Percentiles rank a stretch among this genome's conserved stretches.
Evolutionary conservation across 2,113 vertebrate genomes (phyloP).

Genomic region (Takifugu bimaculatus): DNA sequence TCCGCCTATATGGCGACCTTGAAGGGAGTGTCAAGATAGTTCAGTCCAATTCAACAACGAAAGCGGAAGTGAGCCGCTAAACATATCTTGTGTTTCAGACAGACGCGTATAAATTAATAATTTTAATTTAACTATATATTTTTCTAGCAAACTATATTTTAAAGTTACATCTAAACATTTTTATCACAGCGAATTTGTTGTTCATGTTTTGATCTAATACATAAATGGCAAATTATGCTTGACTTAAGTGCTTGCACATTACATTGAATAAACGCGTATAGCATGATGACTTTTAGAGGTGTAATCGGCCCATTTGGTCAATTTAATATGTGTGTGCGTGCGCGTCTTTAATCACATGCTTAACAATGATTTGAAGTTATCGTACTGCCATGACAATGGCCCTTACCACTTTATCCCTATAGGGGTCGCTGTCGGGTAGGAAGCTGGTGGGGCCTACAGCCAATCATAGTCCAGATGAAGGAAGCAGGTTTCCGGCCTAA

Average conservation of each 20-base stretch:
- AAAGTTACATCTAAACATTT: background rate
- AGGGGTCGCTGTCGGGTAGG: background rate
- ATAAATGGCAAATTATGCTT: too few relatives aligned
- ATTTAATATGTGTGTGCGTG: too few relatives aligned
- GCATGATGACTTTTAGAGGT: too few relatives aligned
- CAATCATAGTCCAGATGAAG: slow-evolving; percentile 49
- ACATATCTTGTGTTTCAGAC: slow-evolving; percentile 4
- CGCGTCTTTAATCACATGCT: too few relatives aligned
- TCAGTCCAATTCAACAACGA: background rate
- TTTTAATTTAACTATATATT: background rate
- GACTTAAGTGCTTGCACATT: too few relatives aligned
- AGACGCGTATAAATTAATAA: background rate
- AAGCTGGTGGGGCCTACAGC: slow-evolving; percentile 16
- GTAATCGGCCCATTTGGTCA: too few relatives aligned
- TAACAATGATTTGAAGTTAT: too few relatives aligned
- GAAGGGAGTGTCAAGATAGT: slow-evolving; percentile 20
- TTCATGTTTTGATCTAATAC: too few relatives aligned
- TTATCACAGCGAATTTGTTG: too few relatives aligned
- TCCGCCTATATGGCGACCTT: slow-evolving; percentile 34
- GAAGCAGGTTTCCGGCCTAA: slow-evolving; percentile 49
- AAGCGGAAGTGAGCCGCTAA: slow-evolving; percentile 13
- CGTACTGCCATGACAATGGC: too few relatives aligned
- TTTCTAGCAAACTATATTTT: background rate
- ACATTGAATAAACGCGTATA: too few relatives aligned
- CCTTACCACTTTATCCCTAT: background rate